These are phyloP conservation scores for Scaptomyza flava DNA, from an alignment of 2,888 invertebrate genomes.

Conservation along the genomic window DNA sequence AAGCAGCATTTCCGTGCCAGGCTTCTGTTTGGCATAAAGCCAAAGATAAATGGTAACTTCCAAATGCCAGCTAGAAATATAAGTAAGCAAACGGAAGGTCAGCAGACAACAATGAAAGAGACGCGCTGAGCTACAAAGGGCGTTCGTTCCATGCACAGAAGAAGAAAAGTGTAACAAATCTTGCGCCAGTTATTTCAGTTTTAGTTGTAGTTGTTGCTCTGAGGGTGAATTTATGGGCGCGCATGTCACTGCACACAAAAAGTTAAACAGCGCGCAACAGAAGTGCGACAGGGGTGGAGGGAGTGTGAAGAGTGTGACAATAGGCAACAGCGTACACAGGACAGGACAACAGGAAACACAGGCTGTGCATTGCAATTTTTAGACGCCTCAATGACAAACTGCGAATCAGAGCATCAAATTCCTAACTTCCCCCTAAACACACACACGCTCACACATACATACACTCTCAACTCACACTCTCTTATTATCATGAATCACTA, in stretches of 20 bases:
- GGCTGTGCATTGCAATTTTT: constrained; percentile 58
- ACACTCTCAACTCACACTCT: constrained; percentile 19
- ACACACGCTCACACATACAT: constrained; percentile 19
- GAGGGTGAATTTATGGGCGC: constrained; percentile 72
- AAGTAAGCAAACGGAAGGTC: constrained; percentile 65
- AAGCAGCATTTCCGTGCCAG: constrained; percentile 73
- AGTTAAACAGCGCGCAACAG: constrained; percentile 79
- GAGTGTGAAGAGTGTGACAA: neutral
- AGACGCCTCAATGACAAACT: constrained; percentile 54
- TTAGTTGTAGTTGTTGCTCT: constrained; percentile 52
- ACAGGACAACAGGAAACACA: constrained; percentile 67
- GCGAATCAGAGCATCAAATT: constrained; percentile 60
- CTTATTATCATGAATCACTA: constrained; percentile 67
- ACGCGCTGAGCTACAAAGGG: constrained; percentile 1
- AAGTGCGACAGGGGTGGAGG: constrained; percentile 60
- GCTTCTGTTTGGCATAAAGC: constrained; percentile 73
- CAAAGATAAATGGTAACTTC: constrained; percentile 76
- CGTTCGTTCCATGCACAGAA: constrained; percentile 26
- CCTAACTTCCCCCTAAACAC: constrained; percentile 7
- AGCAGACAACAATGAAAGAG: constrained; percentile 9
- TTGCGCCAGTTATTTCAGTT: constrained; percentile 57
- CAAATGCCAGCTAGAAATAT: constrained; percentile 70
- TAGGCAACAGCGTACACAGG: constrained; percentile 5
- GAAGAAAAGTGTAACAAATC: constrained; percentile 68
- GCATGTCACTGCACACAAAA: constrained; percentile 78